Evolutionary conservation across 2,113 vertebrate genomes (phyloP).

Genomic region (Otocyon megalotis): DNA sequence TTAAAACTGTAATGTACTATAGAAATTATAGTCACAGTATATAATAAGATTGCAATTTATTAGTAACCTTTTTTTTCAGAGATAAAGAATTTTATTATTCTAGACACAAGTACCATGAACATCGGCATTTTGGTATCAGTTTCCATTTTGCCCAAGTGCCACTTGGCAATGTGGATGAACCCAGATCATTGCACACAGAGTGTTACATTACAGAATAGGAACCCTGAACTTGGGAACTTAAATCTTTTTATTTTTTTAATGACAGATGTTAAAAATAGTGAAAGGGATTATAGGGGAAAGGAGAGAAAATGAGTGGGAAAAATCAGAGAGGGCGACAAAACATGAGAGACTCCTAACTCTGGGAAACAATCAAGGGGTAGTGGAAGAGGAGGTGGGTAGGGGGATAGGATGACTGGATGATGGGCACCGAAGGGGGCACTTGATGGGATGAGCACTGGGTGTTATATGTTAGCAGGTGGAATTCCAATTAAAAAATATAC

Average conservation of each 20-base stretch:
- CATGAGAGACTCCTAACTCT: too few species aligned
- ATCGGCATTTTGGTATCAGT: neutral
- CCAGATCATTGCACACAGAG: neutral
- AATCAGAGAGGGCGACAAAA: too few species aligned
- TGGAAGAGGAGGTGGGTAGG: too few species aligned
- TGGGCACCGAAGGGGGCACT: too few species aligned
- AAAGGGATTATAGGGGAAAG: too few species aligned
- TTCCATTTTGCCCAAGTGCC: neutral
- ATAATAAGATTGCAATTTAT: neutral
- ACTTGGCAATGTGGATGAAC: neutral
- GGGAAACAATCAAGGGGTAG: too few species aligned
- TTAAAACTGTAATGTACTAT: neutral
- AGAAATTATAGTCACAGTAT: neutral
- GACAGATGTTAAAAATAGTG: too few species aligned
- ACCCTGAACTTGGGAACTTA: neutral
- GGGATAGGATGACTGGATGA: too few species aligned
- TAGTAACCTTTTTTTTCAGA: neutral
- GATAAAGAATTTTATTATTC: neutral
- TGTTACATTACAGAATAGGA: neutral
- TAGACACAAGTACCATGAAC: neutral
- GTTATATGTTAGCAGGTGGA: too few species aligned
- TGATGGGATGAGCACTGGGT: too few species aligned
- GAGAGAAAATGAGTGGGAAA: too few species aligned
- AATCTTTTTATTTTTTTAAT: neutral
- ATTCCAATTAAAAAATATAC: too few species aligned